Evolutionary conservation across 2,113 vertebrate genomes (phyloP), one percentile per base, ranked within the genome.

Genomic region (Chaenocephalus aceratus): DNA sequence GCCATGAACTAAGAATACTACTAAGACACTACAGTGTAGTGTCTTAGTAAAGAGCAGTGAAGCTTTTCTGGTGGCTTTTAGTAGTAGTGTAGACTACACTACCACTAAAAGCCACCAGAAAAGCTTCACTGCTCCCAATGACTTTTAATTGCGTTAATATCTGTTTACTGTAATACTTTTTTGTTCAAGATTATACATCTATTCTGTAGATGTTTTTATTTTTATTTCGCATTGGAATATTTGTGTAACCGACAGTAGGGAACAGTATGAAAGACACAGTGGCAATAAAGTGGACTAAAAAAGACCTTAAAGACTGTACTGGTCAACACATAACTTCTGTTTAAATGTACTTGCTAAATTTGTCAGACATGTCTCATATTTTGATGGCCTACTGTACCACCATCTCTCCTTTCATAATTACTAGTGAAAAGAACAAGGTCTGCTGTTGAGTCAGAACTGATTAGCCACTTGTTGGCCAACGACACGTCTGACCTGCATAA

Each of bases 391-490:
- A 51, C 52, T 15, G 61, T 46, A 30, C 30, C 30, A 30, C 30
- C 58, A 75, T 53, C 48, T 74, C 56, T 59, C 58, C 18, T 57
- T 30, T 16, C 7, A 71, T 82, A 75, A 78, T 79, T 56, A 51
- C 49, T 11, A 75, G 48, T 62, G 75, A 79, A 84, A 84, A 72
- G 52, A 57, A 48, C 75, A 41, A 10, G 58, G 67, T 45, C 51
- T 59, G 61, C 65, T 75, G 46, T 64, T 82, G 56, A 75, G 65
- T 77, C 74, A 81, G 54, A 71, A 30, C 34, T 59, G 10, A 74
- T 84, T 57, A 58, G 34, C 54, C 48, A 71, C 60, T 34, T 80
- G 65, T 66, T 56, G 49, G 26, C 61, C 21, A 66, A 61, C 44
- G 48, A 45, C 69, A 81, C 4, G 11, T 70, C 30, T 49, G 59